Evolutionary conservation across 2,113 vertebrate genomes (phyloP).

Genomic region (Microtus oregoni): DNA sequence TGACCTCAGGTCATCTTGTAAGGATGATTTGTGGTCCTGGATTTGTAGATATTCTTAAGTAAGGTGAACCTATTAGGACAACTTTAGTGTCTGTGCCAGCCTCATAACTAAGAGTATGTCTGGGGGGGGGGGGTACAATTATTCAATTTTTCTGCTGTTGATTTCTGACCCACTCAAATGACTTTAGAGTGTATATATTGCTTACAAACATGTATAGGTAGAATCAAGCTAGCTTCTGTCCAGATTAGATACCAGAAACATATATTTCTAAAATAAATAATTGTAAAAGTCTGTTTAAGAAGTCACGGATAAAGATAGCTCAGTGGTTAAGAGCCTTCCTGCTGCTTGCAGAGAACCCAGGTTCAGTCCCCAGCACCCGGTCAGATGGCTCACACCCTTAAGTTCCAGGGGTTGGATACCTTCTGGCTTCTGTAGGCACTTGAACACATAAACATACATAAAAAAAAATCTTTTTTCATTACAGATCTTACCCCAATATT

Average conservation of each 20-base stretch:
- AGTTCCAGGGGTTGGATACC: not conserved
- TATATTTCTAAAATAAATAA: conserved; percentile 17
- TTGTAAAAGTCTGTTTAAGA: not conserved
- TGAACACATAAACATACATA: not conserved
- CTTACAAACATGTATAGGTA: not conserved
- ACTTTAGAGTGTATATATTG: not conserved
- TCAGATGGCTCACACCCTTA: not conserved
- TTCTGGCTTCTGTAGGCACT: not conserved
- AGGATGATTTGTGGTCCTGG: not conserved
- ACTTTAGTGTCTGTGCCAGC: conserved; percentile 26
- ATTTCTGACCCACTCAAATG: not conserved
- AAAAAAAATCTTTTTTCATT: not conserved
- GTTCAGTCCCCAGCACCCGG: not conserved
- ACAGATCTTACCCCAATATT: not conserved
- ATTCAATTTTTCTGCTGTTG: not conserved
- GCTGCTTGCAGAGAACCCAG: not conserved
- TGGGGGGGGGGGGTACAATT: not conserved
- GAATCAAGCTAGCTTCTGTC: not conserved
- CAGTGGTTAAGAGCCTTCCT: not conserved
- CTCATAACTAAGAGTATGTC: not conserved
- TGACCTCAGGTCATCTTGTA: not conserved
- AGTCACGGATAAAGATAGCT: not conserved
- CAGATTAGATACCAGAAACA: conserved; percentile 30
- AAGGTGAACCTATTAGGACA: not conserved
- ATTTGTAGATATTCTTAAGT: not conserved